Base-by-base conservation (phyloP, 2,888 invertebrate species). In the Chelonus formosanus region DNA sequence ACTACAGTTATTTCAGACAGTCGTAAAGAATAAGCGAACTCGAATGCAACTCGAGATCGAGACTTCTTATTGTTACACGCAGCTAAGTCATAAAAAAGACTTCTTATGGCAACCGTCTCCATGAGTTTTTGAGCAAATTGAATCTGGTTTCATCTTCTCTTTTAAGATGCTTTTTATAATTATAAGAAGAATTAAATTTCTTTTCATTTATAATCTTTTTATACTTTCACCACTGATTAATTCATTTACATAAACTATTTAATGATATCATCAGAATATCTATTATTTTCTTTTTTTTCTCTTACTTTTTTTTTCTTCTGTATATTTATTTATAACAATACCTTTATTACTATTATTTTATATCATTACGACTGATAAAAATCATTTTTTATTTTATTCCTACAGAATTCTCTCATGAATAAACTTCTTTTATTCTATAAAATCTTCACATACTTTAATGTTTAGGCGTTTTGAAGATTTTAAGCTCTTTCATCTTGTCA, bases 1-100 rank as follows among this genome's bases (percentile, higher is more conserved):
- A 64, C 58, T 58, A 64, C 52, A 43, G 64, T 58, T 58, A 64
- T 58, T 50, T 43, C 31, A 57, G 64, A 64, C 64, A 50, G 58
- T 64, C 50, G 64, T 64, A 58, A 64, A 64, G 53, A 54, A 34
- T 55, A 45, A 57, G 64, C 57, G 57, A 64, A 58, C 64, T 64
- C 64, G 52, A 64, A 52, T 64, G 57, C 52, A 64, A 57, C 44
- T 43, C 10, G 40, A 20, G 50, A 43, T 43, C 43, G 57, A 57
- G 64, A 50, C 57, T 53, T 47, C 54, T 60, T 60, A 62, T 67
- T 69, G 63, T 69, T 66, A 53, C 61, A 54, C 20, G 10, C 44
- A 54, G 8, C n/a, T 10, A 63, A 34, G 63, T 36, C 63, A 65
- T 68, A 68, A 67, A 68, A 70, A 66, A 63, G 62, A 58, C 62